Evolutionary conservation across 2,888 invertebrate species (phyloP).

Genomic region (Tetheella fluctuosa): DNA sequence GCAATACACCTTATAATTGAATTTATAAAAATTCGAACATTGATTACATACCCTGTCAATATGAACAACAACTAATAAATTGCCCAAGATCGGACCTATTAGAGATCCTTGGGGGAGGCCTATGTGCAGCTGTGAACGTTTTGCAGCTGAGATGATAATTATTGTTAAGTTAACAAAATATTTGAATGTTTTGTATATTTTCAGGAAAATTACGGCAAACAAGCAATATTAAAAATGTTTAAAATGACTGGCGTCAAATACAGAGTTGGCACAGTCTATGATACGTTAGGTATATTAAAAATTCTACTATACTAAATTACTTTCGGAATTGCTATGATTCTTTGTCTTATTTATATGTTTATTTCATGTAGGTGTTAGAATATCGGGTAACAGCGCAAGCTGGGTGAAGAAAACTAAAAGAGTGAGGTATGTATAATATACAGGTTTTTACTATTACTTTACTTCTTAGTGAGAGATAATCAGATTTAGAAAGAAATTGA

Average conservation of each 20-base stretch:
- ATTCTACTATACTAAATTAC: neutral
- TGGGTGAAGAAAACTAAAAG: constrained; percentile 64
- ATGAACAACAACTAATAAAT: too few species aligned
- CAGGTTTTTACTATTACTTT: neutral
- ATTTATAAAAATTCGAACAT: too few species aligned
- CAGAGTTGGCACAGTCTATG: constrained; percentile 61
- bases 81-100: too few species aligned
- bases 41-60: too few species aligned
- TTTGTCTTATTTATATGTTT: constrained; percentile 7
- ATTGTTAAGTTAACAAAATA: too few species aligned
- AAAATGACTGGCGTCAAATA: constrained; percentile 53
- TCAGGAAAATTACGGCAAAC: constrained; percentile 73
- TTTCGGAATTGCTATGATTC: too few species aligned
- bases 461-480: neutral
- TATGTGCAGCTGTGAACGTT: too few species aligned
- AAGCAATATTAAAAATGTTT: constrained; percentile 64
- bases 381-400: constrained; percentile 68
- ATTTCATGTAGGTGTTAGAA: constrained; percentile 38
- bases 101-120: too few species aligned
- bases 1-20: too few species aligned
- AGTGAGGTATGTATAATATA: constrained; percentile 53
- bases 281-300: constrained; percentile 51
- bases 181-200: constrained; percentile 29
- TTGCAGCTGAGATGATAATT: too few species aligned
- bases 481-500: neutral